phyloP scores from a whole-genome alignment of 2,113 vertebrate species.

The Oostethus manadensis region DNA sequence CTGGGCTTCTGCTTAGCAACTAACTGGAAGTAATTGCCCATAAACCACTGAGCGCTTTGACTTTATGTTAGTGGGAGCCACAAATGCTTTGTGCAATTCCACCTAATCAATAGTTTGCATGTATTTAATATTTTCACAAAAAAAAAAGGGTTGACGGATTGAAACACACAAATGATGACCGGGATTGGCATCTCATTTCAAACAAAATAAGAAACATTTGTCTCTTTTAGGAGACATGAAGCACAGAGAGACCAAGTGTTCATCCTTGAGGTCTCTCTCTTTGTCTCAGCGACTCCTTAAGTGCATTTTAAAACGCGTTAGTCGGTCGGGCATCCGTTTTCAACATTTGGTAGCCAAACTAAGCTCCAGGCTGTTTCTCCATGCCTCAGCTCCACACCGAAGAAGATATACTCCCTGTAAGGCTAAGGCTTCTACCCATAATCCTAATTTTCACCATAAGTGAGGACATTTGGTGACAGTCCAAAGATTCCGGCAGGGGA shows the following conservation, averaged over 20 bases:
- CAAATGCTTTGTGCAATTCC: too few relatives aligned
- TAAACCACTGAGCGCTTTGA: too few relatives aligned
- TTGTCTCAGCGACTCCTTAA: background rate
- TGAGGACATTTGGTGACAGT: too few relatives aligned
- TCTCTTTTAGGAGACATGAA: background rate
- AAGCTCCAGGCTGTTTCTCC: background rate
- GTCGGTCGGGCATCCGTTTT: background rate
- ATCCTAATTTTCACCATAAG: background rate
- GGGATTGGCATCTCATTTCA: too few relatives aligned
- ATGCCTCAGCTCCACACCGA: background rate
- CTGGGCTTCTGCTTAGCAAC: too few relatives aligned
- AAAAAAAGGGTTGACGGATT: too few relatives aligned
- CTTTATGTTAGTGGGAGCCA: too few relatives aligned
- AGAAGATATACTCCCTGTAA: background rate
- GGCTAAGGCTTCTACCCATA: background rate
- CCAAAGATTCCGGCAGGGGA: too few relatives aligned
- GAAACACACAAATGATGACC: too few relatives aligned
- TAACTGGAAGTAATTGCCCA: too few relatives aligned
- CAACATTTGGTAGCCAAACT: background rate
- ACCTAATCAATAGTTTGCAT: too few relatives aligned
- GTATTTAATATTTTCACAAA: too few relatives aligned
- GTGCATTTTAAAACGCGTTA: background rate
- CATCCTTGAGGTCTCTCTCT: slow-evolving; percentile 23
- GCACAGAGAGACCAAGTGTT: background rate
- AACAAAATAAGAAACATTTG: background rate